Conservation (phyloP, 2,113 vertebrate genomes). For the Herpetotheres cachinnans region DNA sequence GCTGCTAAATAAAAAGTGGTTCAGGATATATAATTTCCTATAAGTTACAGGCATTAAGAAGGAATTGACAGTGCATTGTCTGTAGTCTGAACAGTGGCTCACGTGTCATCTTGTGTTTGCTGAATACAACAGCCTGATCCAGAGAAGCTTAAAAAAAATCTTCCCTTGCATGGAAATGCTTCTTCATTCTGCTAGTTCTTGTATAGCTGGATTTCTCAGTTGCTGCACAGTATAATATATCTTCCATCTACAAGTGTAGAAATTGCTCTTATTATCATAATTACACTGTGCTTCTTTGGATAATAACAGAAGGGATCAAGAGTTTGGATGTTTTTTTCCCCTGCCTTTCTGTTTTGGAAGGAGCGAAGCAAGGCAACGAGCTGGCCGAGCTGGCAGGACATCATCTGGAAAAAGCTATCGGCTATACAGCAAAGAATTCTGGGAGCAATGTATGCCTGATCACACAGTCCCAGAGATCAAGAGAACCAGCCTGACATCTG, state of each 20-base stretch:
- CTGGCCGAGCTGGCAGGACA: slow-evolving; percentile 90
- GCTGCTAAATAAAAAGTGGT: neutral
- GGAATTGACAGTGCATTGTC: neutral
- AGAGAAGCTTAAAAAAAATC: neutral
- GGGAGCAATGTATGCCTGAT: slow-evolving; percentile 93
- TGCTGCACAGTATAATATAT: neutral
- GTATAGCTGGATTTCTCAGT: neutral
- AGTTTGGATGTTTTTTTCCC: neutral
- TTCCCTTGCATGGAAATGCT: neutral
- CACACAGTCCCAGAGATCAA: slow-evolving; percentile 94
- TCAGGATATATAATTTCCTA: neutral
- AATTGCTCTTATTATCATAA: neutral
- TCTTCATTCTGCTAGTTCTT: neutral
- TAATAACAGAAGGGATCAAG: neutral
- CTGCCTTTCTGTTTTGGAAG: slow-evolving; percentile 59
- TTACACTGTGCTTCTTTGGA: neutral
- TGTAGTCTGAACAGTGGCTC: neutral
- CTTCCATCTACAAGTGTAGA: neutral
- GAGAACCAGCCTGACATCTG: slow-evolving; percentile 89
- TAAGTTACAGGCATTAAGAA: neutral
- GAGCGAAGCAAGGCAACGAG: slow-evolving; percentile 90
- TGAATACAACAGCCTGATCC: neutral
- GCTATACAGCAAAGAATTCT: slow-evolving; percentile 89
- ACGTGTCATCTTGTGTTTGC: neutral
- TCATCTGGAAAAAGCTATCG: slow-evolving; percentile 88